Evolutionary conservation across 2,113 vertebrate genomes (phyloP), one percentile per base, ranked within the genome.

Genomic region (Melanerpes formicivorus): DNA sequence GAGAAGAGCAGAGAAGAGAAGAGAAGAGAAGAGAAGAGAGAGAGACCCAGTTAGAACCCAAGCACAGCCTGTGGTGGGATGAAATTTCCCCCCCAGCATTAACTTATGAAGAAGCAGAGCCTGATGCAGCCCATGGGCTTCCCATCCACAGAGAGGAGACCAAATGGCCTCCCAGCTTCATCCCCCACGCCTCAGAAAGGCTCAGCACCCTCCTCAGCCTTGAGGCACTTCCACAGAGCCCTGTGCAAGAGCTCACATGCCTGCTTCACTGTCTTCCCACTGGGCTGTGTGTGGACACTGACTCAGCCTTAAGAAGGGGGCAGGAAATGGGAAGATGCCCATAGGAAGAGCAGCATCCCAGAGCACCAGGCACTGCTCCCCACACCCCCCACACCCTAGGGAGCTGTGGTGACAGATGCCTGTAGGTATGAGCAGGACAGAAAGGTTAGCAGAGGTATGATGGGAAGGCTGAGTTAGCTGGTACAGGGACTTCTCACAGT

Each of bases 181-280:
- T 86, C 64, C 55, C 44, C 12, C 1, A 2, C 3, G 0, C 37
- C 32, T 50, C 9, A 0, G 18, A 83, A 92, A 27, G 23, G 3
- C 23, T 83, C 3, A 0, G 3, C 48, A 32, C 37, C 59, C 11
- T 0, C 32, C 44, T 69, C 71, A 50, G 15, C 59, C 80, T 59
- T 0, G 0, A 42, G 60, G 63, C 29, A 19, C 65, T 66, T 84
- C 56, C 56, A 1, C 55, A 32, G 75, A 48, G 69, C 29, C 23
- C 46, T 1, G 0, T 29, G 44, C 0, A 1, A 34, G 52, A 78
- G 26, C 65, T 78, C 6, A 0, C 0, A 6, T 65, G 44, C 67
- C 78, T 44, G n/a, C 16, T 32, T 48, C 3, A 3, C 64, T 66
- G 60, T 62, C 79, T 40, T 19, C 8, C 0, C 3, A 5, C 79